Base-by-base conservation (phyloP, 1,140 invertebrate species). In the Papilio glaucus region DNA sequence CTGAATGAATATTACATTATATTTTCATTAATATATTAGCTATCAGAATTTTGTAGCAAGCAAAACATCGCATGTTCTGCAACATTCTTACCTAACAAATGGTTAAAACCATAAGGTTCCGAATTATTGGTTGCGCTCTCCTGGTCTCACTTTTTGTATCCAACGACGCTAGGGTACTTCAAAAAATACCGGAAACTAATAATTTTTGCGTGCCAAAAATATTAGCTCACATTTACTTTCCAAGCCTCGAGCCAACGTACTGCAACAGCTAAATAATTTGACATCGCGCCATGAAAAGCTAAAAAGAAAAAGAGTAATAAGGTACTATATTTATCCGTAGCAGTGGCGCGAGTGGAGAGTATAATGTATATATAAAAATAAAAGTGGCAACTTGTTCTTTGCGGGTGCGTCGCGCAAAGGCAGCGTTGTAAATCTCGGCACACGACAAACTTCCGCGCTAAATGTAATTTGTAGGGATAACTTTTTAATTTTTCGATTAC, bases 401-500 rank as follows among this genome's bases (percentile, higher is more conserved):
- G 12, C 3, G 29, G 26, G n/a, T 9, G 15, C 62, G 62, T 65
- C 62, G 37, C 37, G 62, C 33, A 37, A 65, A 65, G 33, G 62
- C n/a, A 39, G 15, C 18, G n/a, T 29, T 45, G 42, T 69, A 69
- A 69, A 69, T 69, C 67, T 69, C 67, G 12, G 67, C 4, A 29
- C 42, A 69, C 42, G 67, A 69, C 42, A 69, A 69, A 69, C 41
- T 69, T 69, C n/a, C 3, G 42, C n/a, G 26, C 2, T 15, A 69
- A 69, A 69, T 49, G 67, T 69, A 69, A 69, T 69, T 69, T 69
- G 29, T 53, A 69, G 45, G 67, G 41, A 49, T 49, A 69, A 69
- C 67, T 69, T 69, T 69, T 69, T 69, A 69, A 69, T 69, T 69
- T 69, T 69, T 69, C 42, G 42, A 69, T 69, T 69, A 69, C 29